A percentile compares a stretch with the other conserved stretches of the same genome.
phyloP scores from a whole-genome alignment of 2,797 vertebrate species.

The Phalanger gymnotis region DNA sequence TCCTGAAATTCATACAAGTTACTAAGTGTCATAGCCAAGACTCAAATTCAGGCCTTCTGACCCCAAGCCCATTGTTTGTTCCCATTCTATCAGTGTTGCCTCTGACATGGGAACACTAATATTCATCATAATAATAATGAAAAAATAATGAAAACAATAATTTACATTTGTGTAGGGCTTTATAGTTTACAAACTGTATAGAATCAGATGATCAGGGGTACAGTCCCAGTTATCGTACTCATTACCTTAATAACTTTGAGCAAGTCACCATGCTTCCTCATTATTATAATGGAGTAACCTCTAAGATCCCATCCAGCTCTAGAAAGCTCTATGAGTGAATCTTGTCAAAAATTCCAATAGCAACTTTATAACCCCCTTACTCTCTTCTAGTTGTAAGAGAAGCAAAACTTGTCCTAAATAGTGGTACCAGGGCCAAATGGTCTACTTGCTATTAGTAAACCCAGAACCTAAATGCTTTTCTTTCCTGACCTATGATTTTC shows the following conservation, averaged over 20 bases:
- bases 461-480: neutral
- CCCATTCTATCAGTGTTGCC: neutral
- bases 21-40: neutral
- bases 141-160: neutral
- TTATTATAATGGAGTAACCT: neutral
- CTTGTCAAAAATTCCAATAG: neutral
- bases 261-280: neutral
- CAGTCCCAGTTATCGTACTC: conserved; percentile 12
- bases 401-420: conserved; percentile 19
- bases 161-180: neutral
- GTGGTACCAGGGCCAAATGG: no score
- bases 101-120: neutral
- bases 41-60: neutral
- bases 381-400: neutral
- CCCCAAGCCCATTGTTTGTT: neutral
- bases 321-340: neutral
- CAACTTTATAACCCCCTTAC: neutral
- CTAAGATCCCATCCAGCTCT: neutral
- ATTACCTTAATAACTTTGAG: conserved; percentile 25
- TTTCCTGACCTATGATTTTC: conserved; percentile 6
- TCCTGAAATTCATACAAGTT: neutral
- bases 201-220: neutral
- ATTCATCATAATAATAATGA: neutral
- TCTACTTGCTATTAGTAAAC: neutral
- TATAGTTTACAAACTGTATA: neutral